Base-by-base conservation (phyloP, 2,888 invertebrate species). In the Euclidia mi region DNA sequence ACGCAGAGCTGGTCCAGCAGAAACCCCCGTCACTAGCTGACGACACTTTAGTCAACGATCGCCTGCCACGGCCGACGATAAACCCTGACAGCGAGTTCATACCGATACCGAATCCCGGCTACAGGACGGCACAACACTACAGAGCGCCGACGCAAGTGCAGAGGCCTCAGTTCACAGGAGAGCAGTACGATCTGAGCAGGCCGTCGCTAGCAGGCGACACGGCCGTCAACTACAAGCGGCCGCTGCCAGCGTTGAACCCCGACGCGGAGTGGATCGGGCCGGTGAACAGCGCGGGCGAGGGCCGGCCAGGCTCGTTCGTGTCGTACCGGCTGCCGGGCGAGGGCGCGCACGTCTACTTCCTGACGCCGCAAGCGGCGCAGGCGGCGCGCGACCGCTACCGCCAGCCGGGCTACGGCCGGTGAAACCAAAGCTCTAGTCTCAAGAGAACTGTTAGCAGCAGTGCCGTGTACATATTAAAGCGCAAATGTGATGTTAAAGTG, bases 261-360 rank as follows among this genome's bases (percentile, higher is more conserved):
- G 95, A 96, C 38, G 95, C 96, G 9, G 96, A 96, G 82, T 95
- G 95, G 85, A 92, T 96, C 57, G 84, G 90, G 56, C 91, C 95
- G 0, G 89, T 95, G 56, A 95, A 95, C 72, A 66, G 82, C 50
- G 84, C 91, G 65, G 90, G 94, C 57, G 91, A 91, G 57, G 93
- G 93, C 34, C 84, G 91, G 60, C 90, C 92, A n/a, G 95, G 95
- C n/a, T 95, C 96, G 14, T 96, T 96, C 76, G 96, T 97, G 66
- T 96, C 97, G 7, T 97, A 97, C 85, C 92, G 96, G 73, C 89
- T 97, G 56, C 97, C 97, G 0, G 97, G 97, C 0, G 96, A 97
- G 71, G 96, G 96, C 7, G 97, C 97, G 0, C 97, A 97, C 87
- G 97, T 97, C 77, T 97, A 97, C 84, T 97, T 97, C 92, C 89